Evolutionary conservation across 2,888 invertebrate genomes (phyloP).

Genomic region (Blastobasis adustella): DNA sequence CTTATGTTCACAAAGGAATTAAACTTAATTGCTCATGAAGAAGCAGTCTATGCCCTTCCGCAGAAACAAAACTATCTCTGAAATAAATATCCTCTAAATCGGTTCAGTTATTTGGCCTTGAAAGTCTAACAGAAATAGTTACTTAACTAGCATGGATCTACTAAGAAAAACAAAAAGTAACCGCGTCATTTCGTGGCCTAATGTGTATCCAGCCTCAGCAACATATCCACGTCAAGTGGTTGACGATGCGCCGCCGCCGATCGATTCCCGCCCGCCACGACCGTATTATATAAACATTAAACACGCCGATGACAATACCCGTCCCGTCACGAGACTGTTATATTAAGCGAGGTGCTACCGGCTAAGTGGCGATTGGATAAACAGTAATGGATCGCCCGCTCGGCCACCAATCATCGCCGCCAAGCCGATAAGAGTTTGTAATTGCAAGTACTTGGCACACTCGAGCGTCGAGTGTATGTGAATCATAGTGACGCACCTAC

Average conservation of each 20-base stretch:
- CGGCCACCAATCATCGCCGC: conserved; percentile 10
- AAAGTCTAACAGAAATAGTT: no score
- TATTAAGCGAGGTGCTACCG: conserved; percentile 43
- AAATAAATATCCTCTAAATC: no score
- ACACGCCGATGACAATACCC: conserved; percentile 58
- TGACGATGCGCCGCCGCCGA: conserved; percentile 26
- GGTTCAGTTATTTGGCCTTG: no score
- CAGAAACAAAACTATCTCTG: no score
- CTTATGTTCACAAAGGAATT: no score
- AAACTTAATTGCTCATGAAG: no score
- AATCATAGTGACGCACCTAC: no score
- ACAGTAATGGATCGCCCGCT: conserved; percentile 24
- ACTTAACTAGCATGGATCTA: no score
- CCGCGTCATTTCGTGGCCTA: no score
- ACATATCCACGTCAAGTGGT: conserved; percentile 55
- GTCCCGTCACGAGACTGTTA: conserved; percentile 49
- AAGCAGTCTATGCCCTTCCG: no score
- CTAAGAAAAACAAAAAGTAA: no score
- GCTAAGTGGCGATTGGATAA: conserved; percentile 52
- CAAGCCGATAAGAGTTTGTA: conserved; percentile 2
- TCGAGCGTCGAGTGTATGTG: no score
- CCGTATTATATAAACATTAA: conserved; percentile 68
- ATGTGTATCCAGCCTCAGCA: background rate
- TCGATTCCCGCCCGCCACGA: conserved; percentile 67
- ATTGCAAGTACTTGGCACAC: background rate